Conservation (phyloP, 2,888 invertebrate species). For the Lasioglossum malachurum region DNA sequence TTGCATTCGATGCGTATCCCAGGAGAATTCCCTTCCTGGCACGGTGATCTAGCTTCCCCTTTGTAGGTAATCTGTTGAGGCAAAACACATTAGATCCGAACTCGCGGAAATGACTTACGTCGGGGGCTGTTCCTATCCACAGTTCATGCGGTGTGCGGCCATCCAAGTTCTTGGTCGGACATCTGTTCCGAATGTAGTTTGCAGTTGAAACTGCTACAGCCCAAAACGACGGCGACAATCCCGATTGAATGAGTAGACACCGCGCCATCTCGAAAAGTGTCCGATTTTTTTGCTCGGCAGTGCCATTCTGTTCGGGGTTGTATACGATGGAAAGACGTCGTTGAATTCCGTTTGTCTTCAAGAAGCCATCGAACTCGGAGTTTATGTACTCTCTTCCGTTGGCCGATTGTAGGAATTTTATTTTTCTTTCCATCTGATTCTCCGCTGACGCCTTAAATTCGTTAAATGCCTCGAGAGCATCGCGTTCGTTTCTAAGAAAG, state of each 20-base stretch:
- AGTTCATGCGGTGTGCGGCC: background rate
- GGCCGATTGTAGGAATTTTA: conserved; percentile 20
- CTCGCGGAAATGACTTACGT: background rate
- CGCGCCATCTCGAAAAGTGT: conserved; percentile 19
- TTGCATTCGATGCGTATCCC: background rate
- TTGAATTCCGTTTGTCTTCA: conserved; percentile 7
- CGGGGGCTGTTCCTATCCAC: conserved; percentile 4
- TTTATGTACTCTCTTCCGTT: conserved; percentile 27
- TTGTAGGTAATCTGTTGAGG: background rate
- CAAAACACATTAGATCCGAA: background rate
- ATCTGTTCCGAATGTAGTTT: conserved; percentile 32
- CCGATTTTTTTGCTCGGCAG: conserved; percentile 23
- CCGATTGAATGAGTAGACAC: conserved; percentile 5
- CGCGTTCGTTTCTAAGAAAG: background rate
- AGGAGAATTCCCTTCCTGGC: background rate
- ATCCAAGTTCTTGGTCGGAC: conserved; percentile 13
- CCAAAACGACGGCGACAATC: conserved; percentile 13
- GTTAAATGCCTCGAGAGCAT: background rate
- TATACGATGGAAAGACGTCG: background rate
- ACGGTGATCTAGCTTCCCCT: background rate
- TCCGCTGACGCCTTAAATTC: background rate
- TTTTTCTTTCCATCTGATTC: background rate
- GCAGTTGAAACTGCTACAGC: conserved; percentile 29
- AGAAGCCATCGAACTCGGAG: background rate
- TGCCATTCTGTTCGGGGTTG: conserved; percentile 25